Conservation (phyloP, 2,113 vertebrate genomes). For the Odocoileus virginianus region DNA sequence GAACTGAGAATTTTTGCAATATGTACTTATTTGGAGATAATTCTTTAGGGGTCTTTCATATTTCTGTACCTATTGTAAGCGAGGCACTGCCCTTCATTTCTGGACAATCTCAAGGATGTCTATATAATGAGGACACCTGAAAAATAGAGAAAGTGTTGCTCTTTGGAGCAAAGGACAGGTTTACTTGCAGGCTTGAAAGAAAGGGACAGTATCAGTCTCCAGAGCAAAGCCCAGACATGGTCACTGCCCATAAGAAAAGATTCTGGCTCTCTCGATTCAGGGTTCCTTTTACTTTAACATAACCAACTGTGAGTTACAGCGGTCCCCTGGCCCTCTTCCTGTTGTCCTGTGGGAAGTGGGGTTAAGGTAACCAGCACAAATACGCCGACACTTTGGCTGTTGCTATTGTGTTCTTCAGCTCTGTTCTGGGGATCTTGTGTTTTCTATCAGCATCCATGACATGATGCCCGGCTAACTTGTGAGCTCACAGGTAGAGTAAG, state of each 20-base stretch:
- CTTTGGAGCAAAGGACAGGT: background rate
- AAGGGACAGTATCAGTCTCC: background rate
- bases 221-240: background rate
- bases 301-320: background rate
- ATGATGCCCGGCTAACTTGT: background rate
- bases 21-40: background rate
- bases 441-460: background rate
- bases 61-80: background rate
- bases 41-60: background rate
- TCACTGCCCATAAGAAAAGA: background rate
- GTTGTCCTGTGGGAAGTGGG: background rate
- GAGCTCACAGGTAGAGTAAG: background rate
- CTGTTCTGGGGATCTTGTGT: background rate
- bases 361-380: background rate
- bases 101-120: background rate
- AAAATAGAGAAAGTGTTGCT: background rate
- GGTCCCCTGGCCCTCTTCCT: background rate
- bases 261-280: background rate
- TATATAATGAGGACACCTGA: background rate
- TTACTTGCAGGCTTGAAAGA: background rate
- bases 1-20: background rate
- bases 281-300: background rate
- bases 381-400: background rate
- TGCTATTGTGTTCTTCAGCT: background rate
- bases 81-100: background rate